Conservation (phyloP, 2,888 invertebrate genomes). For the Capitulum mitella region DNA sequence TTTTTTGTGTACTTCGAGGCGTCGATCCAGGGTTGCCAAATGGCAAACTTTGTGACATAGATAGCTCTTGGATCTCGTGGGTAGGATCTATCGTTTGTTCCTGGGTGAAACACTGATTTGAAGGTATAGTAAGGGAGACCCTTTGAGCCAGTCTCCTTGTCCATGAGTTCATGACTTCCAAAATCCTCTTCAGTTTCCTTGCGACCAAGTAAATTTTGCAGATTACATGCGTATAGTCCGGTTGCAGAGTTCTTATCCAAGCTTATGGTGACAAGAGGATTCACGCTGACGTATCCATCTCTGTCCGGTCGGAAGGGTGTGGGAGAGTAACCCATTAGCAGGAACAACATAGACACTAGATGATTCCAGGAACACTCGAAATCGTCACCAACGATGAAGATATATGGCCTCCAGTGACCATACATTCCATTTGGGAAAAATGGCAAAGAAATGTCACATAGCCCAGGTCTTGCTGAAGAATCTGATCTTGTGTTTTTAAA, state of each 20-base stretch:
- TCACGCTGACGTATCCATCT: neutral
- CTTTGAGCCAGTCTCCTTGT: neutral
- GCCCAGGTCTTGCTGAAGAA: neutral
- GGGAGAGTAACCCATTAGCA: neutral
- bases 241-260: neutral
- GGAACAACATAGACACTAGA: neutral
- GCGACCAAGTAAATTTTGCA: neutral
- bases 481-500: neutral
- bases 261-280: neutral
- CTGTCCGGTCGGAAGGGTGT: neutral
- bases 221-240: neutral
- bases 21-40: neutral
- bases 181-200: constrained; percentile 3
- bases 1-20: constrained; percentile 3
- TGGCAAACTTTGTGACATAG: neutral
- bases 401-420: neutral
- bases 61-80: neutral
- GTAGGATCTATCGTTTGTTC: neutral
- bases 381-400: neutral
- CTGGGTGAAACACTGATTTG: neutral
- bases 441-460: neutral
- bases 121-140: neutral
- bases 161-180: neutral
- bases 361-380: neutral
- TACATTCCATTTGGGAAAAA: neutral